Base-by-base conservation (phyloP, 2,888 invertebrate genomes). In the Caenorhabditis becei region DNA sequence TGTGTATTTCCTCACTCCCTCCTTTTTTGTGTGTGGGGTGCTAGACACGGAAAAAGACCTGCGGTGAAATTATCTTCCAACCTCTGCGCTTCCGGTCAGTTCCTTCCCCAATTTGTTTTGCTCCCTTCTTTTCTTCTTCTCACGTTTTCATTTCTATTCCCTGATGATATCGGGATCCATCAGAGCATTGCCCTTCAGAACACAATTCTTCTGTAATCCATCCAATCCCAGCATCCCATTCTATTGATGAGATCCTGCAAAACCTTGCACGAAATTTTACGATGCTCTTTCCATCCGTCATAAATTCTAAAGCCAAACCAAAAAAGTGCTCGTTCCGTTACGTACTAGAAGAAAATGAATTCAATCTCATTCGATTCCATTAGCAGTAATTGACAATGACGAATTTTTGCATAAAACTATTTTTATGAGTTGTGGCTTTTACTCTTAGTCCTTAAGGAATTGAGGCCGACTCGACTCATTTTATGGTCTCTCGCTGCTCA, bases 71-170 rank as follows among this genome's bases (percentile, higher is more conserved):
- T 77, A 77, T 65, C 65, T 58, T 51, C 20, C 59, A 58, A 63
- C 65, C 54, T 51, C 41, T 37, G 41, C 23, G 65, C 53, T 77
- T 77, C 77, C 77, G 77, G 77, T 77, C 77, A 77, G 69, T 77
- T 70, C 23, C n/a, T n/a, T n/a, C n/a, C n/a, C 59, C 53, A 70
- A 77, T 69, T 69, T 58, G 63, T 69, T 78, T 67, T 67, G 26
- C 37, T 74, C 35, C 47, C 32, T 66, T 49, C n/a, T 59, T 26
- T 24, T 49, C n/a, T 59, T 26, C 20, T 66, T 66, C 59, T 66
- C 41, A 59, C 26, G 16, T 18, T 32, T 53, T 62, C 37, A n/a
- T n/a, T n/a, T n/a, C 18, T 41, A 0, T 44, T 71, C 41, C 18
- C 3, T n/a, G n/a, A n/a, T n/a, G n/a, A 24, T 41, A 8, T 24